Base-by-base conservation (phyloP, 53 echinoderm and acorn worm genomes). In the Patiria pectinifera region DNA sequence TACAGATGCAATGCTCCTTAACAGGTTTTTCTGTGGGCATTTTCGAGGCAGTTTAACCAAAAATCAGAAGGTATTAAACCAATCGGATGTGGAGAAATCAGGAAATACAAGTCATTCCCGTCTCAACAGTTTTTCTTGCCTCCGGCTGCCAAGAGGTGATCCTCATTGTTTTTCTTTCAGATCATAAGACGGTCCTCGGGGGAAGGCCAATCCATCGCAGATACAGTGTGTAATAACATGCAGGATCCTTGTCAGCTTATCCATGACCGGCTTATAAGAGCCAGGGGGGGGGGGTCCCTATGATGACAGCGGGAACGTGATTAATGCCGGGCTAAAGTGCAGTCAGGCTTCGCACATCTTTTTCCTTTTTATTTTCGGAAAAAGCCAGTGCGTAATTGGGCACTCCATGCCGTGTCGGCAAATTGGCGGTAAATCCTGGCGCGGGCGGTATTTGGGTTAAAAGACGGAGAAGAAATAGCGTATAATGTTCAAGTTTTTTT, bases 351-450 rank as follows among this genome's bases (percentile, higher is more conserved):
- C 12, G 43, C 78, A 78, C 78, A 15, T 78, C 11, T 18, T 66
- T 18, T 66, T 66, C 10, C 10, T 66, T 18, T 66, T 66, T 66
- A 7, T 66, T 66, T 66, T 66, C 10, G 14, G 14, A 16, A 18
- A 63, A 66, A 46, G 48, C 45, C 80, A 45, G 19, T 25, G 15
- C 80, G 44, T 79, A 45, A 79, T 79, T 79, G 80, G 80, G 8
- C 19, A 79, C 59, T 24, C 59, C 82, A 53, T n/a, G 59, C 59
- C 59, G 58, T 23, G 82, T 23, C 82, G 19, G 59, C 59, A 82
- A 82, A 82, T 82, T 59, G 82, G 59, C 82, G 22, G 82, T 59
- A 58, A 66, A 82, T 82, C 4, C 59, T 82, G 24, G 82, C n/a
- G 82, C 59, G 22, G 23, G 4, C 4, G 3, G 82, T 59, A 58